These are phyloP conservation scores for Pitta sordida DNA, from an alignment of 2,113 vertebrate species.

Conservation along the genomic window DNA sequence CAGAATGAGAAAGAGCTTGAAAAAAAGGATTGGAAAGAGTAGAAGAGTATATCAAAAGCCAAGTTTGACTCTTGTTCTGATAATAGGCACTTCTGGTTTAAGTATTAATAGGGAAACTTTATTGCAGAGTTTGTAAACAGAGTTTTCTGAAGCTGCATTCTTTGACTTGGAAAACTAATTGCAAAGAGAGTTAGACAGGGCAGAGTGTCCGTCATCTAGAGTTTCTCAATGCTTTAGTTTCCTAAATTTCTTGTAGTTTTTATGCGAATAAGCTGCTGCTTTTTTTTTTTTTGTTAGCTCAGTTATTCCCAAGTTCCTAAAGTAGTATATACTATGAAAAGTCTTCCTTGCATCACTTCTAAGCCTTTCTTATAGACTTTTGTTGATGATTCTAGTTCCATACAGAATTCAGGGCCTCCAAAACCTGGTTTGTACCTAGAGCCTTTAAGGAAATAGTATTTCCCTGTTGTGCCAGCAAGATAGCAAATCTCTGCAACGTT, in stretches of 20 bases:
- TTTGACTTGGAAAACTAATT: not conserved
- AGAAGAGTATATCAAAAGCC: not conserved
- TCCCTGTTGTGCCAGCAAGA: rapidly evolving
- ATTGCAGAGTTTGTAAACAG: not conserved
- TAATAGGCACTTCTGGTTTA: not conserved
- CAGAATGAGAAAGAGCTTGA: not conserved
- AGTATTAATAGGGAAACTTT: not conserved
- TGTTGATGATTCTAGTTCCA: not conserved
- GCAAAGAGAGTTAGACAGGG: not conserved
- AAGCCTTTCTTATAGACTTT: not conserved
- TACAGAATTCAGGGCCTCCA: not conserved
- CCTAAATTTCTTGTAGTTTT: not conserved
- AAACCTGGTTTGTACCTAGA: not conserved
- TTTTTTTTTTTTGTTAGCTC: not conserved
- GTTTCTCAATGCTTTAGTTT: not conserved
- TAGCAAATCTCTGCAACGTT: not conserved
- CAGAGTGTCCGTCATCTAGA: not conserved
- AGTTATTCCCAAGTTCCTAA: not conserved
- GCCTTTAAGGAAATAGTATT: not conserved
- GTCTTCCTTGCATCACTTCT: not conserved
- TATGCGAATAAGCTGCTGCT: not conserved
- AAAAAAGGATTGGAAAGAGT: not conserved
- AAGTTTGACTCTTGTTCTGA: not conserved
- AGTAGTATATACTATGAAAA: not conserved
- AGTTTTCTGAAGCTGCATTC: not conserved